A percentile compares a stretch with the other conserved stretches of the same genome.
phyloP scores from a whole-genome alignment of 2,797 vertebrate genomes.

The Cetoscarus ocellatus region DNA sequence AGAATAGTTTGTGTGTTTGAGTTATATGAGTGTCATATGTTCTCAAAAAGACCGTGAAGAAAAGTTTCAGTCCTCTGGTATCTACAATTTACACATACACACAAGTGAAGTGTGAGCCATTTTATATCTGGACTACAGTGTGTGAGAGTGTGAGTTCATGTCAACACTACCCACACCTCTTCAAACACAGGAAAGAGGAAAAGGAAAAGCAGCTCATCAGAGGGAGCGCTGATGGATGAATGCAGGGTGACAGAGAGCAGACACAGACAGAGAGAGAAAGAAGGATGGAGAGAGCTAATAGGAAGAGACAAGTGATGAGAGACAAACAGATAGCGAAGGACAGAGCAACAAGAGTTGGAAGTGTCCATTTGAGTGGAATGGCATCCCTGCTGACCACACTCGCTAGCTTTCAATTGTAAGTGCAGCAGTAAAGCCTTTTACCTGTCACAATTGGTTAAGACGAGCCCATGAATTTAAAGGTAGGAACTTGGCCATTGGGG shows the following conservation, averaged over 20 bases:
- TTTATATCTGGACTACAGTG: conserved; percentile 23
- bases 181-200: conserved; percentile 40
- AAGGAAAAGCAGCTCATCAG: conserved; percentile 28
- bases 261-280: conserved; percentile 49
- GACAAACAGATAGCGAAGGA: conserved; percentile 66
- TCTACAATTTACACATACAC: conserved; percentile 14
- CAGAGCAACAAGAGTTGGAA: conserved; percentile 53
- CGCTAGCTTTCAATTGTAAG: conserved; percentile 48
- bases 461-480: conserved; percentile 34
- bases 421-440: conserved; percentile 54
- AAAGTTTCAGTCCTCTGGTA: conserved; percentile 8
- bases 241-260: conserved; percentile 59
- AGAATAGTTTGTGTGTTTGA: too few relatives aligned
- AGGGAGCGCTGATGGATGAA: conserved; percentile 42
- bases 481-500: conserved; percentile 5
- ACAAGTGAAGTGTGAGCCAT: conserved; percentile 13
- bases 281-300: conserved; percentile 41
- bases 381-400: conserved; percentile 49
- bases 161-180: conserved; percentile 50
- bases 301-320: conserved; percentile 62
- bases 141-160: conserved; percentile 8
- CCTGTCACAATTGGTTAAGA: conserved; percentile 51
- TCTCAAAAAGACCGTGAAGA: conserved; percentile 32
- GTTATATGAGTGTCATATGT: neutral
- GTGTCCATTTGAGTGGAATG: conserved; percentile 46